phyloP scores from a whole-genome alignment of 2,113 vertebrate genomes.

The Acinonyx jubatus region DNA sequence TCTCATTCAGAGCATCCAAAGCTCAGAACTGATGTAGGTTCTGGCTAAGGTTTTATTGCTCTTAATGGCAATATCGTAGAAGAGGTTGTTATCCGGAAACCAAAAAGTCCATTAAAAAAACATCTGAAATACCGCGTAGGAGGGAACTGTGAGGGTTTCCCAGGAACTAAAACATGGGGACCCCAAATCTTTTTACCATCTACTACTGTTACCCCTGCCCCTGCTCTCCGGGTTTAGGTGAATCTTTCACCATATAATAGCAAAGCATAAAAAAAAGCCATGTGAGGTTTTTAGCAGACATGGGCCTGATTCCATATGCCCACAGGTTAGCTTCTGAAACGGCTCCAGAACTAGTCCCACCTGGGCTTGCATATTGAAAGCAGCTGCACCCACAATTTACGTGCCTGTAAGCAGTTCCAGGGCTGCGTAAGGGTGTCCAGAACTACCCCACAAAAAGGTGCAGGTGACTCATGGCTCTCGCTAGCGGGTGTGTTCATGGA shows the following conservation, averaged over 20 bases:
- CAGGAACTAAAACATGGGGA: neutral
- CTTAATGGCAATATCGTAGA: neutral
- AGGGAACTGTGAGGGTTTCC: neutral
- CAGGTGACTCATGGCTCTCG: neutral
- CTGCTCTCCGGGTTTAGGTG: neutral
- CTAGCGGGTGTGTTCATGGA: neutral
- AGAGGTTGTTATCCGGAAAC: slow-evolving; percentile 36
- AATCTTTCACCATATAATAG: neutral
- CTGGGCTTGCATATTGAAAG: neutral
- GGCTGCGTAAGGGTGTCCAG: neutral
- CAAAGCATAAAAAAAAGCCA: neutral
- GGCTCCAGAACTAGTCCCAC: neutral
- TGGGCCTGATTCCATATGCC: neutral
- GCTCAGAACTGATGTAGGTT: slow-evolving; percentile 3
- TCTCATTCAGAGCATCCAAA: neutral
- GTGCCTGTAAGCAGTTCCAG: neutral
- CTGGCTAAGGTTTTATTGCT: slow-evolving; percentile 29
- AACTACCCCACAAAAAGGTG: neutral
- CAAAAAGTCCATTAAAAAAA: neutral
- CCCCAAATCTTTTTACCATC: neutral
- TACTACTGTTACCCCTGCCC: neutral
- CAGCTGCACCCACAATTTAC: neutral
- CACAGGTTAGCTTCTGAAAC: neutral
- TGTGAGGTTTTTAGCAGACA: neutral
- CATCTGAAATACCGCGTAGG: neutral